A percentile compares a stretch with the other conserved stretches of the same genome.
Conservation (phyloP, 2,113 vertebrate species). For the Butastur rufipennis region DNA sequence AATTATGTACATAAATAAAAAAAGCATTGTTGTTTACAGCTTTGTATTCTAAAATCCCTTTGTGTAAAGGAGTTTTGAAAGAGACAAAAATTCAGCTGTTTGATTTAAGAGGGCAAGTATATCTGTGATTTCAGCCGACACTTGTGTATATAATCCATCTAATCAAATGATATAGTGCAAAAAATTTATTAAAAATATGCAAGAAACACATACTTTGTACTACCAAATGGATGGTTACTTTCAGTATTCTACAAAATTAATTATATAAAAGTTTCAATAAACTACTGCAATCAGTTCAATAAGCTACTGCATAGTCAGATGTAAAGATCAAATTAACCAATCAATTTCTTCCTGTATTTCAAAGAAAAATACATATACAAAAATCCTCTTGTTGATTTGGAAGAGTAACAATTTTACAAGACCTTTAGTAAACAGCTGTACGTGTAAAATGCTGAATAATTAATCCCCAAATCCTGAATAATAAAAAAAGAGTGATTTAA, state of each 20-base stretch:
- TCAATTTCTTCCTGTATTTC: background rate
- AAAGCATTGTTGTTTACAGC: background rate
- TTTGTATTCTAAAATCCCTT: background rate
- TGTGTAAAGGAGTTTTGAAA: background rate
- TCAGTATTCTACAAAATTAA: background rate
- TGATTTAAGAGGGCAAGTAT: background rate
- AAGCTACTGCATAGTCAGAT: background rate
- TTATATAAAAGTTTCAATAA: background rate
- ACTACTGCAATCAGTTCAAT: no score
- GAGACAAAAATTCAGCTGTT: background rate
- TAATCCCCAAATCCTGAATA: background rate
- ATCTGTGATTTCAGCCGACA: background rate
- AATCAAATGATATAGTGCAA: background rate
- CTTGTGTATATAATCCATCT: background rate
- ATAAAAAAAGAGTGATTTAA: background rate
- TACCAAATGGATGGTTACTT: background rate
- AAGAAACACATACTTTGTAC: background rate
- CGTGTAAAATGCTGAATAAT: background rate
- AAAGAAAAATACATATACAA: background rate
- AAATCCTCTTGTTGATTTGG: background rate
- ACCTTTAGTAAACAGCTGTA: accelerated
- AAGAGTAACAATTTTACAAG: background rate
- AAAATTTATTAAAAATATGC: background rate
- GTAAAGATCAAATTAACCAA: background rate
- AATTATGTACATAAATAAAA: background rate